These are phyloP conservation scores for Philonicus albiceps DNA, from an alignment of 2,888 invertebrate species.

Conservation along the genomic window DNA sequence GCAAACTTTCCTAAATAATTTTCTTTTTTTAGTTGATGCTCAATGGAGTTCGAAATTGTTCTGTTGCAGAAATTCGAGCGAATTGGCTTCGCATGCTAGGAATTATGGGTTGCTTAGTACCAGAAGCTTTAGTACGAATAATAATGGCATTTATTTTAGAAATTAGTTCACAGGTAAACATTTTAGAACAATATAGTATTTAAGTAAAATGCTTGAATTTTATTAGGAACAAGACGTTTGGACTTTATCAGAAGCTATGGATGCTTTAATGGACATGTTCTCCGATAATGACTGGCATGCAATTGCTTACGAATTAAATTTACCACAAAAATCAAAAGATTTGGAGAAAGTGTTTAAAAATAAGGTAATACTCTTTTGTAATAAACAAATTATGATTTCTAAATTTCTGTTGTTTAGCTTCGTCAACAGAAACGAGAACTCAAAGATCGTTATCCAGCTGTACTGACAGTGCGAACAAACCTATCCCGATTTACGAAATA, in stretches of 20 bases:
- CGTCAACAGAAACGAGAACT: conserved; percentile 71
- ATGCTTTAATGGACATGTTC: conserved; percentile 79
- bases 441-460: conserved; percentile 74
- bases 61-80: conserved; percentile 67
- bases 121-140: conserved; percentile 56
- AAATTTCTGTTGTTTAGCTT: conserved; percentile 64
- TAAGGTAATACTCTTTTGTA: conserved; percentile 66
- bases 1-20: conserved; percentile 50
- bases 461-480: conserved; percentile 75
- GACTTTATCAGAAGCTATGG: conserved; percentile 78
- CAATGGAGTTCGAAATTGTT: conserved; percentile 66
- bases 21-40: conserved; percentile 62
- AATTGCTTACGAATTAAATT: conserved; percentile 70
- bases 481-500: conserved; percentile 77
- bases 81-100: conserved; percentile 70
- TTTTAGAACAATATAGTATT: too few species aligned
- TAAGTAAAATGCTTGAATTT: background rate
- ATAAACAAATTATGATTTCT: conserved; percentile 5
- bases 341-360: conserved; percentile 71
- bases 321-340: conserved; percentile 69
- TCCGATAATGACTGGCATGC: conserved; percentile 77
- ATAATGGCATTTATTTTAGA: conserved; percentile 71
- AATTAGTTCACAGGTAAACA: conserved; percentile 57
- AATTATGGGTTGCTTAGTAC: conserved; percentile 65
- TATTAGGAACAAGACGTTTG: conserved; percentile 72